phyloP scores from a whole-genome alignment of 2,797 vertebrate species.

The Monodelphis domestica region DNA sequence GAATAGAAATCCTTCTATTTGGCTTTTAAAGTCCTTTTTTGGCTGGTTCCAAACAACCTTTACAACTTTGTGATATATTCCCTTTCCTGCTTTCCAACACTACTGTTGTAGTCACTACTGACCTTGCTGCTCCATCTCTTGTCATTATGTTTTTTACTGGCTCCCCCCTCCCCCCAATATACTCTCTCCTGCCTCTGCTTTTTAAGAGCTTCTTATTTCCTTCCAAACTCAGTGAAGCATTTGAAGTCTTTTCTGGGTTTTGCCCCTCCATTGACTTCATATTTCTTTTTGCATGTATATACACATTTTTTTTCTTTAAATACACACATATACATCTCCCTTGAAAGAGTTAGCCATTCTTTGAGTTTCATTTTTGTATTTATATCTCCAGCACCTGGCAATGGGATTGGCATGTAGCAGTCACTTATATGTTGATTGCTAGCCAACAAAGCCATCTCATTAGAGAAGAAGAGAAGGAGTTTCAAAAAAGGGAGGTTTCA shows the following conservation, averaged over 20 bases:
- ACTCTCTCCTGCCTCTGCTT: not conserved
- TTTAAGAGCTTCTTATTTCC: not conserved
- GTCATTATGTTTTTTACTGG: not conserved
- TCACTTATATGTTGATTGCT: not conserved
- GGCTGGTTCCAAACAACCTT: not conserved
- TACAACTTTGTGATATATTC: not conserved
- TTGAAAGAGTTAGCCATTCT: too few species aligned
- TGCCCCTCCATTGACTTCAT: not conserved
- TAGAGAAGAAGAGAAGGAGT: not conserved
- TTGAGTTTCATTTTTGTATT: constrained; percentile 3
- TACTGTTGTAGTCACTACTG: not conserved
- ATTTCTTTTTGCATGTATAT: not conserved
- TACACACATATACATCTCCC: too few species aligned
- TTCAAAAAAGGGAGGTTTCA: not conserved
- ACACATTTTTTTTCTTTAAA: too few species aligned
- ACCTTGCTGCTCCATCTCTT: too few species aligned
- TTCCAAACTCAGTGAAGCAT: not conserved
- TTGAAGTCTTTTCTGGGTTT: not conserved
- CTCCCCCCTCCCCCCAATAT: not conserved
- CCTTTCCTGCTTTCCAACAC: not conserved
- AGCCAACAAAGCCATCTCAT: constrained; percentile 5
- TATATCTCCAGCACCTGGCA: not conserved
- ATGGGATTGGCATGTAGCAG: not conserved
- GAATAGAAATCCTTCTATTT: not conserved
- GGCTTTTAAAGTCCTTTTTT: not conserved